Evolutionary conservation across 2,113 vertebrate genomes (phyloP).

Genomic region (Chaetorhynchus papuensis): DNA sequence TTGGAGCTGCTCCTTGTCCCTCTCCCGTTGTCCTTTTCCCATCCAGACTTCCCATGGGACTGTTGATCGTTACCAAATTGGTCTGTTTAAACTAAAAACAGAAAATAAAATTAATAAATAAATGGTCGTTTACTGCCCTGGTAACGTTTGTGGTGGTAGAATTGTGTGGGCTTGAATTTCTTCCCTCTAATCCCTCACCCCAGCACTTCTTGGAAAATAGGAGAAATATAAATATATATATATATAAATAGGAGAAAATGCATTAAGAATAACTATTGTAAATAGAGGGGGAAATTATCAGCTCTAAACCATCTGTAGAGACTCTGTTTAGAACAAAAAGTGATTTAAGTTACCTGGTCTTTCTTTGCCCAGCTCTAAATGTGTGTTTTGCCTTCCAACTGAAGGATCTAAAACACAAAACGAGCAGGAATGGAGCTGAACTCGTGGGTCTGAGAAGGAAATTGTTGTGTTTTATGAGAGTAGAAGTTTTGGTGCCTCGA

Average conservation of each 20-base stretch:
- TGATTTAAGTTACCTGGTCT: not conserved
- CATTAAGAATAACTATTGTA: not conserved
- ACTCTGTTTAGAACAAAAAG: not conserved
- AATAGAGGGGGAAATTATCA: not conserved
- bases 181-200: not conserved
- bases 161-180: not conserved
- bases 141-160: not conserved
- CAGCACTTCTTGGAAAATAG: not conserved
- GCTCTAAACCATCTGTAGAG: not conserved
- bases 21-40: not conserved
- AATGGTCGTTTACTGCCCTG: not conserved
- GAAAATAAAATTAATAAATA: not conserved
- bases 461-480: not conserved
- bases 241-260: not conserved
- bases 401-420: not conserved
- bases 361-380: not conserved
- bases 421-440: not conserved
- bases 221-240: too few species aligned
- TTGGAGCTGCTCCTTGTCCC: not conserved
- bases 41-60: not conserved
- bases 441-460: not conserved
- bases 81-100: not conserved
- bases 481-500: not conserved
- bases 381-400: not conserved
- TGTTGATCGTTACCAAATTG: not conserved